These are phyloP conservation scores for Ctenochaetus hawaiiensis DNA, from an alignment of 2,797 vertebrate species.

Conservation along the genomic window DNA sequence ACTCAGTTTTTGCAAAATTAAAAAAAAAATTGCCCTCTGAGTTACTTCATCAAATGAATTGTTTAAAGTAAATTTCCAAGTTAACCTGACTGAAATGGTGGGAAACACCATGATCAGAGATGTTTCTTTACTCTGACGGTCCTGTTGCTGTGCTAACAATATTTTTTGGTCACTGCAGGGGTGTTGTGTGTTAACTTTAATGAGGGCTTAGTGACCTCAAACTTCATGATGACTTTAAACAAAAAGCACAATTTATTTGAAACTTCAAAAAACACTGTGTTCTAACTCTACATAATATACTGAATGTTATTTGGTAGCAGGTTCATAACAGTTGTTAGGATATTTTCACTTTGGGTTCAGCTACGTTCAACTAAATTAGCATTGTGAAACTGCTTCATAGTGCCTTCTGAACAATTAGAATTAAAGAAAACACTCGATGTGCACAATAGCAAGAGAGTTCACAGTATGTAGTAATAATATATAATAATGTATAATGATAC, in stretches of 20 bases:
- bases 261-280: not conserved
- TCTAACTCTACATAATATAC: not conserved
- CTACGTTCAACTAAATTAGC: not conserved
- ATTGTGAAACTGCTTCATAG: slow-evolving; percentile 5
- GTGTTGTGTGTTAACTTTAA: slow-evolving; percentile 28
- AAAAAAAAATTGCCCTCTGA: slow-evolving; percentile 4
- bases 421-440: slow-evolving; percentile 1
- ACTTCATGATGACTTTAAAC: slow-evolving; percentile 13
- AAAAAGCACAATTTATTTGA: slow-evolving; percentile 27
- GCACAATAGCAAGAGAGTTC: not conserved
- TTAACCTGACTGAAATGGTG: not conserved
- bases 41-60: slow-evolving; percentile 11
- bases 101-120: slow-evolving; percentile 21
- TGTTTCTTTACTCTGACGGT: not conserved
- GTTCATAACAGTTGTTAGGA: not conserved
- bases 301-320: slow-evolving; percentile 16
- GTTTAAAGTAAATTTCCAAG: slow-evolving; percentile 13
- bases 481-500: not conserved
- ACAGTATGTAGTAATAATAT: not conserved
- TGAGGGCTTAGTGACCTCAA: slow-evolving; percentile 24
- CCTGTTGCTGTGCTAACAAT: slow-evolving; percentile 56
- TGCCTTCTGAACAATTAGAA: slow-evolving; percentile 1
- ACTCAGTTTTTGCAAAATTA: not conserved
- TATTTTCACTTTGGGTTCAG: slow-evolving; percentile 3
- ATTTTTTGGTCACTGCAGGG: slow-evolving; percentile 34